Conservation (phyloP, 2,113 vertebrate genomes). For the Istiophorus platypterus region DNA sequence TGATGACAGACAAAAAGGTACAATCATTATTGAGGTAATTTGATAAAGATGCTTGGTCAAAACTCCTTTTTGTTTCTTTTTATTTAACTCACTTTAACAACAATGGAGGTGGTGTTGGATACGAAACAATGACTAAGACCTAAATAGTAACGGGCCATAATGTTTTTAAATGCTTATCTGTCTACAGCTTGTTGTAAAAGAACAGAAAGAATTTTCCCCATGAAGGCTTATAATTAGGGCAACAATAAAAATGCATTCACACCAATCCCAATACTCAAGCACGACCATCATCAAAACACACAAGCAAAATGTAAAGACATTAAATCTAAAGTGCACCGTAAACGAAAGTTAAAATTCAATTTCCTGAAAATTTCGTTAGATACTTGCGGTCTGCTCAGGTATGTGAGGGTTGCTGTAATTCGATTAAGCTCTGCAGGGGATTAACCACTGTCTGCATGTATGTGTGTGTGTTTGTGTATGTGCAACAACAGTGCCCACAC, state of each 20-base stretch:
- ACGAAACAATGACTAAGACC: neutral
- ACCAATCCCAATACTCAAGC: slow-evolving; percentile 16
- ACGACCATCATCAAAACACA: slow-evolving; percentile 46
- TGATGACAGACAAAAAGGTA: slow-evolving; percentile 63
- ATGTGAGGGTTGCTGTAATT: slow-evolving; percentile 46
- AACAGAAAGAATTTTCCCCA: neutral
- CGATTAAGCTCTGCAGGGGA: slow-evolving; percentile 48
- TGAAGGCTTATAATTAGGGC: neutral
- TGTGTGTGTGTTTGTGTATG: slow-evolving; percentile 15
- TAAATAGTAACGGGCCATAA: slow-evolving; percentile 17
- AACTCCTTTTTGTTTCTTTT: slow-evolving; percentile 60
- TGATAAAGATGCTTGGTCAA: slow-evolving; percentile 67
- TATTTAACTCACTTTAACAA: slow-evolving; percentile 50
- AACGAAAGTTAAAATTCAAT: neutral
- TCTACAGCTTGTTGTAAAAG: slow-evolving; percentile 6
- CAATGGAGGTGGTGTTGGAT: neutral
- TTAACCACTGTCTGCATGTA: slow-evolving; percentile 13
- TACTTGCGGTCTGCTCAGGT: slow-evolving; percentile 33
- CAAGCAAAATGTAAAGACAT: neutral
- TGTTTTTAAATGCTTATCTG: neutral
- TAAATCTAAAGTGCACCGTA: slow-evolving; percentile 6
- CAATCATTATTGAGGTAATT: slow-evolving; percentile 74
- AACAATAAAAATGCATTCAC: slow-evolving; percentile 33
- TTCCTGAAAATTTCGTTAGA: neutral
- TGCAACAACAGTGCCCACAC: slow-evolving; percentile 58